Conservation (phyloP, 2,113 vertebrate species). For the Nicator chloris region DNA sequence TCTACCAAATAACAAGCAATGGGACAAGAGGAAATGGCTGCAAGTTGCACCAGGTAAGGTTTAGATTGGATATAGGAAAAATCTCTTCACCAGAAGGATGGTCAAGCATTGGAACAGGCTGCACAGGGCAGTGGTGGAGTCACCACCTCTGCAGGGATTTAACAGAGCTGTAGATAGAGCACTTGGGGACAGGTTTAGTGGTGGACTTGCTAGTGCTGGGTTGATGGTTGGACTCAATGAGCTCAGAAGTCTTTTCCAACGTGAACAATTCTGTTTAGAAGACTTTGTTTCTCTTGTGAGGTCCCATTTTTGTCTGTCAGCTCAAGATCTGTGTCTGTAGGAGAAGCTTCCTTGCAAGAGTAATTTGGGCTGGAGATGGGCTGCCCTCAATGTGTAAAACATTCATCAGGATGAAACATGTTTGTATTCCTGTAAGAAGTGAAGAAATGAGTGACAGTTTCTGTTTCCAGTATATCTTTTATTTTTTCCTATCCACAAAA, state of each 20-base stretch:
- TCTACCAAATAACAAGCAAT: background rate
- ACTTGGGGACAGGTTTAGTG: background rate
- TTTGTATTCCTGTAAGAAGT: conserved; percentile 23
- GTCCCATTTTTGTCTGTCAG: background rate
- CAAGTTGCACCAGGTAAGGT: background rate
- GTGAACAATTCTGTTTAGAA: background rate
- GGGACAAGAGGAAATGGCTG: background rate
- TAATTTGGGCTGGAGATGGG: background rate
- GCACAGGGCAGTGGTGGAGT: background rate
- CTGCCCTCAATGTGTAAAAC: background rate
- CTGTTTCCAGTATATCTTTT: background rate
- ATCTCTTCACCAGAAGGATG: background rate
- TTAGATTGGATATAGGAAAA: background rate
- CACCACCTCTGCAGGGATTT: background rate
- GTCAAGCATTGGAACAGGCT: background rate
- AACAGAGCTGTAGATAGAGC: background rate
- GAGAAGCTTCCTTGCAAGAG: background rate
- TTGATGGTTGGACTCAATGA: background rate
- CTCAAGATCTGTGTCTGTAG: background rate
- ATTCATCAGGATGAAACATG: background rate
- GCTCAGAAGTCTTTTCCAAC: background rate
- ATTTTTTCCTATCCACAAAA: background rate
- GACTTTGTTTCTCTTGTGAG: conserved; percentile 24
- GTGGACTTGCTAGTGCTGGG: background rate
- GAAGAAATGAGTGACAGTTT: conserved; percentile 15